Evolutionary conservation across 2,888 invertebrate species (phyloP).

Genomic region (Nemoura dubitans): DNA sequence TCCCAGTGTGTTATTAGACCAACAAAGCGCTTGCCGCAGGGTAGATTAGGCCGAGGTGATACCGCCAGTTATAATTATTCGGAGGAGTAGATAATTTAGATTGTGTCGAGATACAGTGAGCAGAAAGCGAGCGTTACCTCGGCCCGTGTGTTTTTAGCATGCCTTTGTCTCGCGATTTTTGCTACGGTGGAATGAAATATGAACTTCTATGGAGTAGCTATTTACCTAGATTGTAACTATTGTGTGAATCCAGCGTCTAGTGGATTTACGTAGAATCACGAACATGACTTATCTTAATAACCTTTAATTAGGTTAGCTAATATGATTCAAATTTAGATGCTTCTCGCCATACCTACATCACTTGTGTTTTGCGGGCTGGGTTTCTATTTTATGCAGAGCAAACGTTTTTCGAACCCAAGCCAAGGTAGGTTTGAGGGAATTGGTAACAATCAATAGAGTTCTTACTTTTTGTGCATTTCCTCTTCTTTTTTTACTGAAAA

Average conservation of each 20-base stretch:
- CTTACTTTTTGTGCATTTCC: too few species aligned
- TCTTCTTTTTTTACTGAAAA: too few species aligned
- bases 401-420: too few species aligned
- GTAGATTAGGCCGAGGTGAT: not conserved
- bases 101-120: slow-evolving; percentile 1
- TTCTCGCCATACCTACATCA: too few species aligned
- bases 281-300: too few species aligned
- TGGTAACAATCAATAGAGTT: too few species aligned
- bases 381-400: too few species aligned
- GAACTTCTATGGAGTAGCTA: not conserved
- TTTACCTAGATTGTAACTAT: not conserved
- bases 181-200: not conserved
- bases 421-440: too few species aligned
- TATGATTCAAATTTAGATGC: too few species aligned
- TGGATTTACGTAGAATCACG: too few species aligned
- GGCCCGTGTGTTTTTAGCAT: not conserved
- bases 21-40: not conserved
- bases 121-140: not conserved
- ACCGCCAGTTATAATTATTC: not conserved
- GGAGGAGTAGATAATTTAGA: not conserved
- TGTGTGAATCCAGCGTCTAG: not conserved
- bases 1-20: not conserved
- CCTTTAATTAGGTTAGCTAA: too few species aligned
- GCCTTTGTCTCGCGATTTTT: not conserved
- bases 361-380: too few species aligned